A percentile compares a stretch with the other conserved stretches of the same genome.
Conservation (phyloP, 2,797 vertebrate genomes). For the Epinephelus coioides region DNA sequence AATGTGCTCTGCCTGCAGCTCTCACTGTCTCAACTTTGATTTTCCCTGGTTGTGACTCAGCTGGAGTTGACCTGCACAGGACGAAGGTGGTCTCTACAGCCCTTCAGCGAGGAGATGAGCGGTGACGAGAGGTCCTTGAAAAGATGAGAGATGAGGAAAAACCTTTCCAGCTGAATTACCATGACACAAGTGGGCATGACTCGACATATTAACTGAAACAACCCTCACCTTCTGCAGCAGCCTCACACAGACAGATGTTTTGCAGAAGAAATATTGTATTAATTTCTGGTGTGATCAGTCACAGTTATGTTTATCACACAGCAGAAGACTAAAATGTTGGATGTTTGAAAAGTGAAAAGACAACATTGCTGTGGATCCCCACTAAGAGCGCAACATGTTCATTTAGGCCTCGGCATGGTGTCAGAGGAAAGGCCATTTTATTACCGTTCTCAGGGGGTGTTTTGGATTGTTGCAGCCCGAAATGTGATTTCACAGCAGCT, state of each 20-base stretch:
- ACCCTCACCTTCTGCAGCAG: background rate
- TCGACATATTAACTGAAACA: slow-evolving; percentile 8
- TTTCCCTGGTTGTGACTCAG: background rate
- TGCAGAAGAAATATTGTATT: background rate
- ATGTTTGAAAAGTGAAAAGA: background rate
- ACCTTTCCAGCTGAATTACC: background rate
- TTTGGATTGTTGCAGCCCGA: no score
- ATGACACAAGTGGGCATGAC: background rate
- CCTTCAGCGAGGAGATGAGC: background rate
- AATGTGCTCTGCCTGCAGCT: background rate
- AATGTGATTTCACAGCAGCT: no score
- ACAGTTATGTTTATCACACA: background rate
- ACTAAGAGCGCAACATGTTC: no score
- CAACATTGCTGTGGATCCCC: background rate
- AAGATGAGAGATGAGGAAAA: slow-evolving; percentile 15
- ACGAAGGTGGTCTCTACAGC: background rate
- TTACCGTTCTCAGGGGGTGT: no score
- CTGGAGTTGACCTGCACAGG: background rate
- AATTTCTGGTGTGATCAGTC: background rate
- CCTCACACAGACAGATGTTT: background rate
- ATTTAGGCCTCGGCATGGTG: no score
- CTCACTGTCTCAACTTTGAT: background rate
- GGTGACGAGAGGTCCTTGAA: background rate
- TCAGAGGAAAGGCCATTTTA: no score
- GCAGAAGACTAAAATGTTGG: background rate